These are phyloP conservation scores for Mus pahari DNA, from an alignment of 2,113 vertebrate genomes.

Conservation along the genomic window DNA sequence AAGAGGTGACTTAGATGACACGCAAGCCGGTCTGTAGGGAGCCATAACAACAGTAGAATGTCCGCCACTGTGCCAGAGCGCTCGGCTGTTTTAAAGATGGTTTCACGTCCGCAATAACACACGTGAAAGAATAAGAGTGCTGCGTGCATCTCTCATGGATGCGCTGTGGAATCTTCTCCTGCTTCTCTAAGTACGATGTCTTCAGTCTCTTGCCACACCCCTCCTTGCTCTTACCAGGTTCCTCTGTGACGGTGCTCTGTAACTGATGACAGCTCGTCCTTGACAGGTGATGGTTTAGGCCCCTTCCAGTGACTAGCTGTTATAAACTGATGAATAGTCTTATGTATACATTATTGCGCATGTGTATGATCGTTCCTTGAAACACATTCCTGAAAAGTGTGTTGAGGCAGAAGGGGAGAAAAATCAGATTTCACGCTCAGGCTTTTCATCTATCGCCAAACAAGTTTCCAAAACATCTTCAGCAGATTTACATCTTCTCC, in stretches of 20 bases:
- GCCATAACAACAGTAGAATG: not conserved
- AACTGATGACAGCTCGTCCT: not conserved
- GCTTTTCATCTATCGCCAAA: not conserved
- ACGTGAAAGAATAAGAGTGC: not conserved
- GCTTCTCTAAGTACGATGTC: not conserved
- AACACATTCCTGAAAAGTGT: not conserved
- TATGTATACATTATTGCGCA: not conserved
- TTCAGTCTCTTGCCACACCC: not conserved
- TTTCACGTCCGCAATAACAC: not conserved
- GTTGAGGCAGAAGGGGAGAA: not conserved
- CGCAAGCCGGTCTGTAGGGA: not conserved
- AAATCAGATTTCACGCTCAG: not conserved
- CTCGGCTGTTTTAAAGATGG: not conserved
- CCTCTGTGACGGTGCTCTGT: not conserved
- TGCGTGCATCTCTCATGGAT: not conserved
- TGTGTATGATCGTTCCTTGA: not conserved
- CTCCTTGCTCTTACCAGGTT: not conserved
- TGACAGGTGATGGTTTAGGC: not conserved
- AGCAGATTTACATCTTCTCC: not conserved
- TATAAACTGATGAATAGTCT: slow-evolving; percentile 10
- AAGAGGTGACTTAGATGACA: not conserved
- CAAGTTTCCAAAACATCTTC: not conserved
- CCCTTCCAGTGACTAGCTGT: not conserved
- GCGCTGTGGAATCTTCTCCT: not conserved
- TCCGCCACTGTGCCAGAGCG: not conserved